Base-by-base conservation (phyloP, 2,797 vertebrate genomes). In the Rhinoraja longicauda region DNA sequence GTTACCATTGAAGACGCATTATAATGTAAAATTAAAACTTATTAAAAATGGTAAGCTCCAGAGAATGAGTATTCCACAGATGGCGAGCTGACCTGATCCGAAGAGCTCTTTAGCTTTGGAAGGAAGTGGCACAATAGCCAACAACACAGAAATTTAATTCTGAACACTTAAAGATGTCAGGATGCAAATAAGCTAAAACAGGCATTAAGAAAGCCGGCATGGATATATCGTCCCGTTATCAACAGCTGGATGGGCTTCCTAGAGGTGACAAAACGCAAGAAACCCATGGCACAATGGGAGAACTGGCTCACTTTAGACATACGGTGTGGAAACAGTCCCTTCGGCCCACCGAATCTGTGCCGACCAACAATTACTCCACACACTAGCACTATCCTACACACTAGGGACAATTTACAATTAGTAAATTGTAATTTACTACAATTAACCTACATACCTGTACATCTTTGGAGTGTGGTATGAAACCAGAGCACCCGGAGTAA, bases 11-110 rank as follows among this genome's bases (percentile, higher is more conserved):
- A 82, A 82, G 57, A 24, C 53, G 4, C 24, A 26, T 82, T 57
- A 57, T 59, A 59, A 84, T 84, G 64, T 88, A 67, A 67, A 88
- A 67, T 84, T 88, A 21, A 88, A 88, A 88, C 59, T 88, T 88
- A 88, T 88, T 88, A 67, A 88, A 88, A 88, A 67, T 67, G 59
- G 84, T 67, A 88, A 88, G 84, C 84, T 88, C 21, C 64, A 88
- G n/a, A 88, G 84, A 88, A 88, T 67, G 62, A 15, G 62, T 36
- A 67, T 88, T 88, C 32, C 84, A 88, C 84, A 88, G 84, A 88
- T 21, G n/a, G 62, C 2, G 19, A 67, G n/a, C 84, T 88, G 84
- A 88, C 59, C 84, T 88, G 84, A 88, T 67, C 67, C 17, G 17
- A 88, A 88, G 13, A 86, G 78, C 39, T 81, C 36, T 53, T 81